Evolutionary conservation across 2,113 vertebrate species (phyloP), one percentile per base, ranked within the genome.

Genomic region (Aythya baeri): DNA sequence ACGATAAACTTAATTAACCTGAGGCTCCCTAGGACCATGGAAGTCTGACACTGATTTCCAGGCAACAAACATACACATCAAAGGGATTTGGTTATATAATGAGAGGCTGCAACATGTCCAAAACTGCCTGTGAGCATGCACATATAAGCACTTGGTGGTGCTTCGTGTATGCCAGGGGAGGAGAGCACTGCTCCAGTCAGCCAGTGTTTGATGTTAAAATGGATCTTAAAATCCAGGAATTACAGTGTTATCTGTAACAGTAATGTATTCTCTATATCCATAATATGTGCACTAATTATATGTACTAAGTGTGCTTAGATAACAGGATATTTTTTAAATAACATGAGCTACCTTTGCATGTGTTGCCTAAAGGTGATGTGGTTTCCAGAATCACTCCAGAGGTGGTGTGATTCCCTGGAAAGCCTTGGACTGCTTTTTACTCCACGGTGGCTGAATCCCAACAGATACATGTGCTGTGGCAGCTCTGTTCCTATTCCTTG

Each of bases 51-150:
- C 27, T 52, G 62, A 59, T 81, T 92, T 93, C 62, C 68, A 86
- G 52, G 49, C 62, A 89, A 38, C 22, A 86, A 17, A 41, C 36
- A 88, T 44, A 58, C 62, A 94, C 92, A 92, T 93, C 91, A 97
- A 83, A 85, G 50, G 38, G 63, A 46, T 38, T 80, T 72, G 23
- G 9, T 74, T 95, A 22, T 41, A 12, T 18, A 81, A 72, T 9
- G 38, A 84, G 44, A 79, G 54, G 31, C 66, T 92, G 61, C 16
- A 79, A 65, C 61, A 20, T 58, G 83, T 86, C 91, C 66, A 66
- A 84, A 93, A 78, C 83, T 9, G 15, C 41, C 27, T 43, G 36
- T 3, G 1, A 71, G 36, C 25, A 31, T 61, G 57, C 38, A 43
- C 9, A 4, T 55, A 11, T 2, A n/a, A 72, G 20, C 31, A 50